Evolutionary conservation across 2,797 vertebrate genomes (phyloP).

Genomic region (Sphenopsis melanotis): DNA sequence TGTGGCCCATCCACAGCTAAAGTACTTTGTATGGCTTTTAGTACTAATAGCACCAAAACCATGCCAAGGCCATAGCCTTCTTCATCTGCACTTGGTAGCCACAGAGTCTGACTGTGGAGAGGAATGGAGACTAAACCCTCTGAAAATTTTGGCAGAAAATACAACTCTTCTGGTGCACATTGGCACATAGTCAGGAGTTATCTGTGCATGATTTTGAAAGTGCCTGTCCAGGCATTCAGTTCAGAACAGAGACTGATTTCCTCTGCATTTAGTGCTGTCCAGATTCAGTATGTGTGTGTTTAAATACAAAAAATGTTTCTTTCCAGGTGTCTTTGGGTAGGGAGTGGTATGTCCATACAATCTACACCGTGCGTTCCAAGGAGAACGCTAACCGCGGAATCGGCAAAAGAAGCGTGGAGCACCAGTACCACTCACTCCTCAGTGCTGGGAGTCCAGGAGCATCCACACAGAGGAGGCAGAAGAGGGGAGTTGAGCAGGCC

Average conservation of each 20-base stretch:
- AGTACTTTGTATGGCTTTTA: not conserved
- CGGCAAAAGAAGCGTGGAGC: slow-evolving; percentile 86
- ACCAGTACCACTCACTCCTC: slow-evolving; percentile 75
- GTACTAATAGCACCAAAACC: not conserved
- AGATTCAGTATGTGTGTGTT: not conserved
- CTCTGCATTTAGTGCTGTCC: not conserved
- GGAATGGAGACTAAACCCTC: not conserved
- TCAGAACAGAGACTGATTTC: not conserved
- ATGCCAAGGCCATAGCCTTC: not conserved
- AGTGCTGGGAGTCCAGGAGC: slow-evolving; percentile 12
- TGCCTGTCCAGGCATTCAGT: not conserved
- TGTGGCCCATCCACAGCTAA: not conserved
- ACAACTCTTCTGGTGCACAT: not conserved
- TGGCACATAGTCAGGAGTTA: not conserved
- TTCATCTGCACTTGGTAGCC: not conserved
- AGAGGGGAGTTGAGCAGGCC: slow-evolving; percentile 70
- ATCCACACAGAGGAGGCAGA: slow-evolving; percentile 43
- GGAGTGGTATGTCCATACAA: slow-evolving; percentile 93
- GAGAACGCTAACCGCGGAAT: slow-evolving; percentile 82
- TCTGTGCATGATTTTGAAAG: not conserved
- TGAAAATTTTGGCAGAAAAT: not conserved
- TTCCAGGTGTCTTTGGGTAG: slow-evolving; percentile 87
- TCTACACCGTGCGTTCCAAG: slow-evolving; percentile 91
- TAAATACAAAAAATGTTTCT: not conserved
- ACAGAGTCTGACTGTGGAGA: not conserved